These are phyloP conservation scores for Phylloscopus trochilus DNA, from an alignment of 2,113 vertebrate species.

Conservation along the genomic window DNA sequence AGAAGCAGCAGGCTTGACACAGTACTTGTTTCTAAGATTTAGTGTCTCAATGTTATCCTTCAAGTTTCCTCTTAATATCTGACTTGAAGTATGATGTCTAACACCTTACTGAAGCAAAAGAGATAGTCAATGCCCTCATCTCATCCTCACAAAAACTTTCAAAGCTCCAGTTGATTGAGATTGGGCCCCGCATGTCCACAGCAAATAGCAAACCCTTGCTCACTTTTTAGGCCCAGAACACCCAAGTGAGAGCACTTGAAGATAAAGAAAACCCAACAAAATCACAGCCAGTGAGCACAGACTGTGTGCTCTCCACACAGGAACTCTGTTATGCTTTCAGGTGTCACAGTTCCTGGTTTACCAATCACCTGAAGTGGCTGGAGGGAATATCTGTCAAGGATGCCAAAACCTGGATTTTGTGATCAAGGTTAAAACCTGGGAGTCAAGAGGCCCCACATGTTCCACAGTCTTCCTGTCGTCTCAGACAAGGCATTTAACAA, in stretches of 20 bases:
- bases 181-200: neutral
- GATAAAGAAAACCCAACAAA: neutral
- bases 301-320: rapidly evolving
- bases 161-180: neutral
- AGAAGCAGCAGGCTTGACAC: neutral
- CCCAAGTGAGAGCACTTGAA: neutral
- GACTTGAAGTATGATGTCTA: neutral
- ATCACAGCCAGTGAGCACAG: neutral
- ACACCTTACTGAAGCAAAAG: neutral
- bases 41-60: neutral
- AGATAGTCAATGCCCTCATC: neutral
- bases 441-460: neutral
- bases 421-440: neutral
- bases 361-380: neutral
- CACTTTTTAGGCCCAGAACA: neutral
- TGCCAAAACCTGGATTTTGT: neutral
- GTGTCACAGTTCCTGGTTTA: neutral
- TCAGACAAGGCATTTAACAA: neutral
- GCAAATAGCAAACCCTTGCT: neutral
- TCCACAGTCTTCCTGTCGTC: neutral
- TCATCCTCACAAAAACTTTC: neutral
- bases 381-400: neutral
- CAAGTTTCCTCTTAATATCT: neutral
- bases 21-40: neutral
- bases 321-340: neutral